Evolutionary conservation across 2,113 vertebrate genomes (phyloP).

Genomic region (Malurus melanocephalus): DNA sequence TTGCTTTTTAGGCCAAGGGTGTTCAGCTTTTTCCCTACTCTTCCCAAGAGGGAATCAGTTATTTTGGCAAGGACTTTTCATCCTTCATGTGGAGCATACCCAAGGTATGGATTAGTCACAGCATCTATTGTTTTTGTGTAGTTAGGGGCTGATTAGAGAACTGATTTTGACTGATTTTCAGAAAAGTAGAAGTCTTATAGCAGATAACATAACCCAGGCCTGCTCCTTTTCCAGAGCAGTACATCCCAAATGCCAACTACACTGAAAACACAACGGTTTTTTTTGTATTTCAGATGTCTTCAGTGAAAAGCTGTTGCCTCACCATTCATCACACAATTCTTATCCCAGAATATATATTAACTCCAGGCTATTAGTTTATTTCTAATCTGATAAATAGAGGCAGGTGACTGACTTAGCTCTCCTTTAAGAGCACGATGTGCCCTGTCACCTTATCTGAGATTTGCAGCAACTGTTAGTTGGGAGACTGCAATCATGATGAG

Average conservation of each 20-base stretch:
- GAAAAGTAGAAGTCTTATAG: not conserved
- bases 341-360: not conserved
- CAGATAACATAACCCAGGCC: not conserved
- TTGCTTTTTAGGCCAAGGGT: not conserved
- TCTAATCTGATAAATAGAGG: not conserved
- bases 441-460: not conserved
- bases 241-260: not conserved
- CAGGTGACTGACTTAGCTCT: not conserved
- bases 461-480: not conserved
- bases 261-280: not conserved
- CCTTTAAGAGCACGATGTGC: not conserved
- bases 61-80: not conserved
- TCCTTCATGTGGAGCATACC: rapidly evolving
- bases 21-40: not conserved
- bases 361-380: not conserved
- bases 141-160: not conserved
- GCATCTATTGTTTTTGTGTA: not conserved
- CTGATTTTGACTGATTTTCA: not conserved
- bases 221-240: not conserved
- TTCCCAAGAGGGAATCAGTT: not conserved
- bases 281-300: not conserved
- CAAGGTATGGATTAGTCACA: not conserved
- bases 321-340: not conserved
- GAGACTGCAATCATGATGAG: not conserved
- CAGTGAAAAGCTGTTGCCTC: not conserved